Evolutionary conservation across 2,113 vertebrate genomes (phyloP).

Genomic region (Urocynchramus pylzowi): DNA sequence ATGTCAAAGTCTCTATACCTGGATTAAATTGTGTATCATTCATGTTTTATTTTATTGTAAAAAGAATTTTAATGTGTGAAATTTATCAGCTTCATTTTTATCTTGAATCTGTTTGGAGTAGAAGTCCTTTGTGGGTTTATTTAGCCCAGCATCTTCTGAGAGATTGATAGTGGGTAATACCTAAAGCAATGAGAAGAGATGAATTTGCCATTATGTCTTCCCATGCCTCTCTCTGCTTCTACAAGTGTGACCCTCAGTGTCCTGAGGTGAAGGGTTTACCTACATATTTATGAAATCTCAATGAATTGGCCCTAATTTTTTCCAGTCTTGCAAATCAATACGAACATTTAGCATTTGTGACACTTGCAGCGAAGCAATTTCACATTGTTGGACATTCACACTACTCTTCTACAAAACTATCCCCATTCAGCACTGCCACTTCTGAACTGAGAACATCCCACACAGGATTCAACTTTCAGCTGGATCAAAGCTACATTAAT

Average conservation of each 20-base stretch:
- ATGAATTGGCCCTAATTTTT: neutral
- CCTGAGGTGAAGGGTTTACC: neutral
- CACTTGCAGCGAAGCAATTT: neutral
- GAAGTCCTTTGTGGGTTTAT: neutral
- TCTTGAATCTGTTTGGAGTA: neutral
- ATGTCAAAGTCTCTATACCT: neutral
- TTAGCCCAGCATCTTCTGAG: neutral
- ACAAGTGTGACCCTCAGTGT: neutral
- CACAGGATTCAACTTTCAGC: neutral
- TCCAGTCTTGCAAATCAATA: neutral
- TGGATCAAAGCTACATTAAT: neutral
- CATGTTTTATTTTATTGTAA: neutral
- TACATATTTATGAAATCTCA: neutral
- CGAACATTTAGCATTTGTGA: neutral
- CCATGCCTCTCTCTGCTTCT: neutral
- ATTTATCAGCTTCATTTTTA: neutral
- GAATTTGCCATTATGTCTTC: neutral
- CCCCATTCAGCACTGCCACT: rapidly evolving
- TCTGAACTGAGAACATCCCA: neutral
- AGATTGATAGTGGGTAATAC: neutral
- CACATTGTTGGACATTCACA: rapidly evolving
- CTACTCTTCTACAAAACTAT: neutral
- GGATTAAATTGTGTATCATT: neutral
- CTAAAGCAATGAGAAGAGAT: neutral
- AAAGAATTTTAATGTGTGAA: neutral